Conservation (phyloP, 2,797 vertebrate genomes). For the Avahi laniger region DNA sequence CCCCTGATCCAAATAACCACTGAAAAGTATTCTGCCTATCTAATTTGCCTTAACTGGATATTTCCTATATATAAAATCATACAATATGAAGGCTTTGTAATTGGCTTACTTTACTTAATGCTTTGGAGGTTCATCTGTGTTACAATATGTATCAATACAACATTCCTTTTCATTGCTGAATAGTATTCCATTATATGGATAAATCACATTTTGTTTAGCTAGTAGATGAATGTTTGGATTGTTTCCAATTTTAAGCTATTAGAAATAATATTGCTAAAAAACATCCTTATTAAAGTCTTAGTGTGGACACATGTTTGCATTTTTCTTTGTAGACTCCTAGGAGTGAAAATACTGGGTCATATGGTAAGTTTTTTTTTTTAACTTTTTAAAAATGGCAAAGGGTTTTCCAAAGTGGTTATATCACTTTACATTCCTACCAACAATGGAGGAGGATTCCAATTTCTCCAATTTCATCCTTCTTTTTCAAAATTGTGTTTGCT, state of each 20-base stretch:
- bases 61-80: neutral
- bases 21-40: neutral
- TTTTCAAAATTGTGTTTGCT: conserved; percentile 24
- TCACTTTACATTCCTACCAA: neutral
- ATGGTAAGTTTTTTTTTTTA: neutral
- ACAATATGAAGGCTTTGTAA: neutral
- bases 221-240: neutral
- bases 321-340: neutral
- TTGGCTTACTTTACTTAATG: neutral
- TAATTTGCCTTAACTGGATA: conserved; percentile 4
- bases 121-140: neutral
- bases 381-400: neutral
- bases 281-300: neutral
- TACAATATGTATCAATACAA: neutral
- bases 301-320: neutral
- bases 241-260: neutral
- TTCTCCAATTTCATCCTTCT: neutral
- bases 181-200: neutral
- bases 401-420: neutral
- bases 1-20: neutral
- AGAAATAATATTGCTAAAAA: conserved; percentile 1
- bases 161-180: neutral
- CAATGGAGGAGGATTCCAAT: neutral
- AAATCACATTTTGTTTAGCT: neutral
- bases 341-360: neutral